These are phyloP conservation scores for Thunnus maccoyii DNA, from an alignment of 2,113 vertebrate genomes.

Conservation along the genomic window DNA sequence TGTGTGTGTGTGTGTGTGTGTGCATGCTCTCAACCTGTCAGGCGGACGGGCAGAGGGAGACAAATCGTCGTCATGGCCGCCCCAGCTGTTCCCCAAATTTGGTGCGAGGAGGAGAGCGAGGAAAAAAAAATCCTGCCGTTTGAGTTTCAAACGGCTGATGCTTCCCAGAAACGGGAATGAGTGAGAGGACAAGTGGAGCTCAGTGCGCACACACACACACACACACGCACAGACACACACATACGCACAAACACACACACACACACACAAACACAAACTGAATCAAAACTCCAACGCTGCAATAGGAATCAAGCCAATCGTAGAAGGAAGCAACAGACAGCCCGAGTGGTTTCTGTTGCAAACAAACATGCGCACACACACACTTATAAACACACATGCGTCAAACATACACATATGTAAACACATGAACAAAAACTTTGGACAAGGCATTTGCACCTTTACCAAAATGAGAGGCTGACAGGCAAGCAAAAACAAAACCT, in stretches of 20 bases:
- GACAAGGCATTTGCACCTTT: constrained; percentile 43
- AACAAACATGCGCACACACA: constrained; percentile 41
- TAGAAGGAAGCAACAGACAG: constrained; percentile 60
- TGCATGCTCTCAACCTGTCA: constrained; percentile 81
- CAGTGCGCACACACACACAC: constrained; percentile 27
- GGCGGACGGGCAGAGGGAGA: constrained; percentile 80
- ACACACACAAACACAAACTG: constrained; percentile 16
- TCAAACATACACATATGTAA: constrained; percentile 36
- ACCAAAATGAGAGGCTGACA: constrained; percentile 27
- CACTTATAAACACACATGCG: constrained; percentile 51
- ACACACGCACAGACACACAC: constrained; percentile 19
- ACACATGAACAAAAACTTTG: constrained; percentile 40
- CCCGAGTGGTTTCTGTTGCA: constrained; percentile 36
- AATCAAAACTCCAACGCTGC: constrained; percentile 52
- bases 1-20: constrained; percentile 53
- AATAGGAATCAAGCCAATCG: constrained; percentile 56
- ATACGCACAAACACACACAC: constrained; percentile 19
- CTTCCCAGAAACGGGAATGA: constrained; percentile 81
- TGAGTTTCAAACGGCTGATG: constrained; percentile 82
- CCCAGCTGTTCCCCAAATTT: constrained; percentile 89
- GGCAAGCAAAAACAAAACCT: constrained; percentile 39
- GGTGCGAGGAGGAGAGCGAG: constrained; percentile 81
- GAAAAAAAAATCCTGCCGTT: constrained; percentile 70
- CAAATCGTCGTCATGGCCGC: constrained; percentile 85
- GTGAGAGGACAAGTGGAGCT: constrained; percentile 71